Base-by-base conservation (phyloP, 2,888 invertebrate genomes). In the Lysandra coridon region DNA sequence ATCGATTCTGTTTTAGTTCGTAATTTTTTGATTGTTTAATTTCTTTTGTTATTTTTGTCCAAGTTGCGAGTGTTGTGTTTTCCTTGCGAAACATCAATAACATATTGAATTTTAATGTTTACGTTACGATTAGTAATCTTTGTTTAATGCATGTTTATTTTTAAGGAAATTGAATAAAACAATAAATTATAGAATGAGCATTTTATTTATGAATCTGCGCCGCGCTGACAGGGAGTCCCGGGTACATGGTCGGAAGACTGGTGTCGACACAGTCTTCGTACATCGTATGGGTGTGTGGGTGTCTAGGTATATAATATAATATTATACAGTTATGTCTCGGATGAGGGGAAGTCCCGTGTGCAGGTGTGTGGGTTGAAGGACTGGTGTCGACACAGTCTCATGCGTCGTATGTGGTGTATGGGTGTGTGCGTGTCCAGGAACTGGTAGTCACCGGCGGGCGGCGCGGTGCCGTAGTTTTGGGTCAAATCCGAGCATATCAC, bases 391-490 rank as follows among this genome's bases (percentile, higher is more conserved):
- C 87, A 91, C 17, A 88, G 86, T 82, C 90, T 86, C 87, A 94
- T 85, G 78, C 89, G 84, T 23, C 94, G 89, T 64, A 94, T 93
- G 82, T 94, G 94, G 0, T 87, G 89, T 37, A 94, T 94, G 4
- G 94, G 94, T 0, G 94, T 93, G 84, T 94, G 93, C 0, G 92
- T 92, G 83, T 94, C 94, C 53, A 94, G 86, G 78, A 91, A 94
- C 80, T 94, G 93, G 83, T 94, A 93, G 82, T 90, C 87, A 1
- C 94, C 94, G 44, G 86, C 88, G 0, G 94, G 93, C 1, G 94
- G 94, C 5, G 93, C 94, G 7, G 93, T 90, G 53, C 93, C 89
- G 80, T 92, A 88, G 84, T 92, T 94, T 80, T 94, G 93, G 5
- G 94, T 94, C 82, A 93, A 84, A 80, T 93, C 91, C 1, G 94